Conservation (phyloP, 2,888 invertebrate species). For the Hyles lineata region DNA sequence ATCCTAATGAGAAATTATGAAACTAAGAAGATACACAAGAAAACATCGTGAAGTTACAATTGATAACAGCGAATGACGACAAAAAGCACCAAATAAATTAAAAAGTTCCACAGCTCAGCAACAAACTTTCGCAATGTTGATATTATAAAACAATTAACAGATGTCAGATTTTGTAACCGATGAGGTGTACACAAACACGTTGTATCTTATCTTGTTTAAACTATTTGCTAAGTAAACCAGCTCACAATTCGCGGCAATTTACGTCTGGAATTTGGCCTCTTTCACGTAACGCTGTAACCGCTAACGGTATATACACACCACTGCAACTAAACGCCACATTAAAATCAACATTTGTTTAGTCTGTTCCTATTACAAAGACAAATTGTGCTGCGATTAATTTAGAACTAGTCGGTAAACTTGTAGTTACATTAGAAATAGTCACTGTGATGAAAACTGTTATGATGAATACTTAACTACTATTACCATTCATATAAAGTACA, state of each 20-base stretch:
- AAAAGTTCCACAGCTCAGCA: background rate
- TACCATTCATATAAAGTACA: too few relatives aligned
- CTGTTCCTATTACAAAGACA: background rate
- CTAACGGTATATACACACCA: constrained; percentile 11
- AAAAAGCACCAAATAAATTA: background rate
- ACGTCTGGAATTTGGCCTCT: constrained; percentile 18
- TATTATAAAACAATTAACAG: constrained; percentile 20
- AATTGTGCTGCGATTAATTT: background rate
- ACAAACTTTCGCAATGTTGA: background rate
- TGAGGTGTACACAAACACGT: background rate
- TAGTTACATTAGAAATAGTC: too few relatives aligned
- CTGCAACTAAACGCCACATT: background rate
- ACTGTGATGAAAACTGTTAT: too few relatives aligned
- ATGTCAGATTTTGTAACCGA: constrained; percentile 15
- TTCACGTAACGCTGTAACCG: constrained; percentile 13
- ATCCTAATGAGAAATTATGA: too few relatives aligned
- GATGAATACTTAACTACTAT: too few relatives aligned
- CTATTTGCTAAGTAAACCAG: constrained; percentile 19
- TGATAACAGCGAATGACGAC: too few relatives aligned
- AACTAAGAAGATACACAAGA: too few relatives aligned
- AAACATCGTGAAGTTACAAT: too few relatives aligned
- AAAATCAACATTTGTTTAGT: background rate
- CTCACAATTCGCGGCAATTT: constrained; percentile 14
- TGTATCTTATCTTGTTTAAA: constrained; percentile 9
- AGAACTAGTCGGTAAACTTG: background rate